phyloP scores from a whole-genome alignment of 2,797 vertebrate genomes.

The Phoxinus dragarum region DNA sequence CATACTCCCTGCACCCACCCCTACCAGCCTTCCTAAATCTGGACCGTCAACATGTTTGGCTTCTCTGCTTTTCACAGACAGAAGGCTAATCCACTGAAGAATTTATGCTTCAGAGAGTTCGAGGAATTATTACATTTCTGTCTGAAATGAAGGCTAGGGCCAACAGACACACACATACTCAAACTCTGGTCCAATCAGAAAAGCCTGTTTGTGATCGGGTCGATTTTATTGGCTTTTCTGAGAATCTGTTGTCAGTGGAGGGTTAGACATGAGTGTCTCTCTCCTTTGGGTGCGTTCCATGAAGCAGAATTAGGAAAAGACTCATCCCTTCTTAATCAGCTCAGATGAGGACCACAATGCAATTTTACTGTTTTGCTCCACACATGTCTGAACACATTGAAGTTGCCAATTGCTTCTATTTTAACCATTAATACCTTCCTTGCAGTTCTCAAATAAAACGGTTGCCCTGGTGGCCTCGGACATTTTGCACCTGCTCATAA shows the following conservation, averaged over 20 bases:
- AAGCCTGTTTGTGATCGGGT: background rate
- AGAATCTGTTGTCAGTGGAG: slow-evolving; percentile 26
- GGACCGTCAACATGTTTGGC: slow-evolving; percentile 82
- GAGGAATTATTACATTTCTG: slow-evolving; percentile 58
- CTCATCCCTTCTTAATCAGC: slow-evolving; percentile 31
- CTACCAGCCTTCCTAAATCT: slow-evolving; percentile 74
- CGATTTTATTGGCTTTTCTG: slow-evolving; percentile 25
- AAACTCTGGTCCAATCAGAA: slow-evolving; percentile 30
- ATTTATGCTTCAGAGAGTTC: slow-evolving; percentile 64
- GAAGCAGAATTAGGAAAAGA: slow-evolving; percentile 24
- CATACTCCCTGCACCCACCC: slow-evolving; percentile 58
- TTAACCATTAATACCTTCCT: slow-evolving; percentile 37
- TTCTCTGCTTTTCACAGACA: slow-evolving; percentile 73
- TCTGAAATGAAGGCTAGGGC: slow-evolving; percentile 44
- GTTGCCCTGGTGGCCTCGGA: slow-evolving; percentile 96
- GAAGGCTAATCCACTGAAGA: slow-evolving; percentile 78
- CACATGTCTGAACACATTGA: slow-evolving; percentile 9
- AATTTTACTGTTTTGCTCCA: background rate
- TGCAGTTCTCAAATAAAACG: slow-evolving; percentile 96
- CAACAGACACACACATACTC: slow-evolving; percentile 26
- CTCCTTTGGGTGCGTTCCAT: slow-evolving; percentile 14
- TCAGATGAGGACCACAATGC: slow-evolving; percentile 6
- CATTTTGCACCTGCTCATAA: slow-evolving; percentile 93
- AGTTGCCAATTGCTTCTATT: slow-evolving; percentile 6
- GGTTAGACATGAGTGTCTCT: slow-evolving; percentile 32